These are phyloP conservation scores for Hydrozoanthus tunicans DNA, from an alignment of 64 coral and sea anemone genomes.

Conservation along the genomic window DNA sequence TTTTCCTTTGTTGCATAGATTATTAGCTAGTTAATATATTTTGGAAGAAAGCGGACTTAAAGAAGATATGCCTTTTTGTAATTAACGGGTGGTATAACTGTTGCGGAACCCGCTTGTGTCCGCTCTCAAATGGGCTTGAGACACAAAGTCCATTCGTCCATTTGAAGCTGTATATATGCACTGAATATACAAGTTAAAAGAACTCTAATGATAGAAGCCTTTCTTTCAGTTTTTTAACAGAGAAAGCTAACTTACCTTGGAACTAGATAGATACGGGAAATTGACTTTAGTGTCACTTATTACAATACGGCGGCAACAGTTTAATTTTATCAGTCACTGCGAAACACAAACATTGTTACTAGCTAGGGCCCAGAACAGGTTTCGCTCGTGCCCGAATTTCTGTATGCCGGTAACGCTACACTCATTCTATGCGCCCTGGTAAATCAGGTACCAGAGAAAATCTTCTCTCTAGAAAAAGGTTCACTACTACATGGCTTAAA, in stretches of 20 bases:
- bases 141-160: background rate
- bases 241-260: background rate
- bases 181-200: background rate
- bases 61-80: background rate
- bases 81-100: constrained; percentile 23
- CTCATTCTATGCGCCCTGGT: constrained; percentile 19
- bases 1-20: constrained; percentile 63
- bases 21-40: background rate
- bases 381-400: background rate
- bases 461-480: constrained; percentile 42
- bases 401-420: constrained; percentile 18
- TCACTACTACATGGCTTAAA: background rate
- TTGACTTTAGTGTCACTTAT: background rate
- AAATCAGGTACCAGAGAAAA: background rate
- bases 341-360: background rate
- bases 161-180: background rate
- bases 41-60: background rate
- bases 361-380: no score
- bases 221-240: background rate
- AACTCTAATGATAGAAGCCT: background rate
- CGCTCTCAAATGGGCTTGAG: background rate
- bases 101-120: background rate
- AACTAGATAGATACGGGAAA: background rate
- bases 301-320: background rate
- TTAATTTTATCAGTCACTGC: background rate